A percentile compares a stretch with the other conserved stretches of the same genome.
Evolutionary conservation across 2,797 vertebrate genomes (phyloP).

Genomic region (Labeo calbasu): DNA sequence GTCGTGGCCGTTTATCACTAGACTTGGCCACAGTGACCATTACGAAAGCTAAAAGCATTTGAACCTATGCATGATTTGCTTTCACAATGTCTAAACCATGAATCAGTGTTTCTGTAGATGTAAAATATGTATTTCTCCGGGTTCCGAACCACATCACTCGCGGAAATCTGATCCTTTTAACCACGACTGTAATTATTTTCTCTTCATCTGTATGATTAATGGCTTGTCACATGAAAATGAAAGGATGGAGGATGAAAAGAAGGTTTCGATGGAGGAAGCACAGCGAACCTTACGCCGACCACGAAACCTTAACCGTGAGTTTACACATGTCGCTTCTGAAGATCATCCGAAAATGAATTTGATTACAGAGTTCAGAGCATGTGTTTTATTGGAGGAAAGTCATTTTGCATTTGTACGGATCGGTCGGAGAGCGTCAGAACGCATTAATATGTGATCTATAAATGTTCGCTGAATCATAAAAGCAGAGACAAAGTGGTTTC

Average conservation of each 20-base stretch:
- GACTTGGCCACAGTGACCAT: constrained; percentile 32
- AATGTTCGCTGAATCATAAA: not conserved
- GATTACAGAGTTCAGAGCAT: constrained; percentile 34
- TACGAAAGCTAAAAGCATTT: constrained; percentile 41
- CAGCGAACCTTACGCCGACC: constrained; percentile 45
- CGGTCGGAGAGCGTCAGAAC: not conserved
- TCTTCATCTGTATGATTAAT: constrained; percentile 58
- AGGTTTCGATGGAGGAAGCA: constrained; percentile 47
- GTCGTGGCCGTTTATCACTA: constrained; percentile 43
- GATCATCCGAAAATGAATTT: constrained; percentile 43
- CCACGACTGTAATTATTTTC: constrained; percentile 58
- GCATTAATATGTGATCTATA: constrained; percentile 2
- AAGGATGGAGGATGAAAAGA: constrained; percentile 52
- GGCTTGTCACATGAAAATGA: constrained; percentile 59
- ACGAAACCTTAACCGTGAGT: constrained; percentile 43
- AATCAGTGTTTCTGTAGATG: constrained; percentile 51
- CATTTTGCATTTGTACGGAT: constrained; percentile 2
- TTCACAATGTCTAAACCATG: constrained; percentile 44
- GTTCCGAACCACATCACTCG: constrained; percentile 55
- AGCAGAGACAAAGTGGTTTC: constrained; percentile 1
- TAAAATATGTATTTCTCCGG: constrained; percentile 47
- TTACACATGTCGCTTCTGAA: constrained; percentile 50
- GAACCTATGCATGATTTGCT: constrained; percentile 29
- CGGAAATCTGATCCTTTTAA: constrained; percentile 44
- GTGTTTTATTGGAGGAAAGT: constrained; percentile 18